Evolutionary conservation across 2,888 invertebrate genomes (phyloP).

Genomic region (Lasioglossum morio): DNA sequence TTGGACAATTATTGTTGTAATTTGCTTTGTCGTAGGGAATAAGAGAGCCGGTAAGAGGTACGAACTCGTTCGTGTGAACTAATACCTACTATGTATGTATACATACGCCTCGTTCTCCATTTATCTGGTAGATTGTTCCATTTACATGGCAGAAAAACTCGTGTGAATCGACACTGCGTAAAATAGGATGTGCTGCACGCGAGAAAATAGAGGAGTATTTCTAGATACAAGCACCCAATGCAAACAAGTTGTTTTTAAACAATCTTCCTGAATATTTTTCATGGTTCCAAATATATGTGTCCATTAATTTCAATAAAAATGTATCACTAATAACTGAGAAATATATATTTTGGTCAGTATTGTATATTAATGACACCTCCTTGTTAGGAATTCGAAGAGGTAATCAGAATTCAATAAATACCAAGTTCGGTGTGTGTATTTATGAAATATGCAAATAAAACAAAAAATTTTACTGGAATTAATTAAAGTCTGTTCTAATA

Average conservation of each 20-base stretch:
- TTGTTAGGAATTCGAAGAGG: neutral
- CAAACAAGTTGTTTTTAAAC: neutral
- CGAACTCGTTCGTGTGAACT: neutral
- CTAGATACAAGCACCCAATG: too few relatives aligned
- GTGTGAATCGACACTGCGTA: neutral
- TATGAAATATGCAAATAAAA: neutral
- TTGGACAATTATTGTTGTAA: neutral
- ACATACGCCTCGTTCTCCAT: neutral
- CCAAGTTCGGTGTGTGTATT: neutral
- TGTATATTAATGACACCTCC: neutral
- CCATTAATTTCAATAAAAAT: neutral
- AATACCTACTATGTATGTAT: neutral
- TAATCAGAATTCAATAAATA: neutral
- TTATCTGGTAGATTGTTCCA: neutral
- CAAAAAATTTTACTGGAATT: neutral
- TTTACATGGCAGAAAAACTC: neutral
- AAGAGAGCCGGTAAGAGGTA: neutral
- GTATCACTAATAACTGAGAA: neutral
- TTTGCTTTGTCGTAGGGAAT: neutral
- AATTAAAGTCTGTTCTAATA: neutral
- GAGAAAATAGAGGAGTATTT: neutral
- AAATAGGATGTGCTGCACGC: neutral
- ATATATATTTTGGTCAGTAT: neutral
- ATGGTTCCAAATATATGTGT: neutral
- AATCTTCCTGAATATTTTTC: neutral